Evolutionary conservation across 2,113 vertebrate species (phyloP), one percentile per base, ranked within the genome.

Genomic region (Ornithorhynchus anatinus): DNA sequence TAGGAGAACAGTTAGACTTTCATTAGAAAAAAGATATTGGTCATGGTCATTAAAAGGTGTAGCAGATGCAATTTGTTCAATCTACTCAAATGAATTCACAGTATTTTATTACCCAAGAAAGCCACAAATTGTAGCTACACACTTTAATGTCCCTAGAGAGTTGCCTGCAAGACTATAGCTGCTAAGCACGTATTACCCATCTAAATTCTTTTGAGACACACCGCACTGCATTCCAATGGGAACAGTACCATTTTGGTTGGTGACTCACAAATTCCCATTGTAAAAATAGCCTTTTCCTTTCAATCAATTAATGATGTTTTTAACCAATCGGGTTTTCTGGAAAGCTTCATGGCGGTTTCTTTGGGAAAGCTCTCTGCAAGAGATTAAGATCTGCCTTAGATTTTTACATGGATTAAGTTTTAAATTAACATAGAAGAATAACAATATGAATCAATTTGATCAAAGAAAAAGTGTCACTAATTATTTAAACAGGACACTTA

Each of bases 391-490:
- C 89, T 86, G 87, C 60, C 89, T 90, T 76, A 72, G 89, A 87
- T 89, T 91, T 88, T 89, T 87, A 86, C 81, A 5, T 81, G 89
- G 90, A 91, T 94, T 92, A 92, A 92, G 85, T 73, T 90, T 86
- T 88, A 92, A 94, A 93, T 94, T 85, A 94, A 88, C 90, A 92
- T 91, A 90, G 77, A 89, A 92, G 92, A 91, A 92, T 93, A 94
- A 92, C 92, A 91, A 92, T 91, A 91, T 94, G 89, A 85, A 93
- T 94, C 89, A 86, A 91, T 91, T 84, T 93, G 94, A 95, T 95
- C 94, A 95, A 95, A 95, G 94, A 92, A 92, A 92, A 92, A 91
- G 92, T 94, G 92, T 93, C 93, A 93, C 92, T 93, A 94, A 94
- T 94, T 93, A 94, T 94, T 94, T 94, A 92, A 93, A 92, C 90